Evolutionary conservation across 2,797 vertebrate genomes (phyloP).

Genomic region (Leptoclinus maculatus): DNA sequence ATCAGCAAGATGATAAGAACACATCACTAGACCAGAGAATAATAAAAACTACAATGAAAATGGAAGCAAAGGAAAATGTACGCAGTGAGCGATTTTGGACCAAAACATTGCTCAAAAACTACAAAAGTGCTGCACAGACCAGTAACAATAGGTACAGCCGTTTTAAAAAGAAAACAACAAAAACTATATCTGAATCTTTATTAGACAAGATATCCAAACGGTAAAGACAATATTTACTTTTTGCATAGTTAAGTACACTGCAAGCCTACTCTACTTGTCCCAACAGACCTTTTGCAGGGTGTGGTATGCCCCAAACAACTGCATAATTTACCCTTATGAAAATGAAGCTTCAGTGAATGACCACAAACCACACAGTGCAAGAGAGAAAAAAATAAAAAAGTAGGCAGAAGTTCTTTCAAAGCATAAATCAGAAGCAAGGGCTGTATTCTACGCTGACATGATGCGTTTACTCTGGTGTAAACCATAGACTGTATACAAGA

Average conservation of each 20-base stretch:
- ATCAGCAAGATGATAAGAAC: conserved; percentile 34
- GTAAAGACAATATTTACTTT: neutral
- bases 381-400: conserved; percentile 14
- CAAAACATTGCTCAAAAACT: neutral
- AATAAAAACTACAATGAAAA: neutral
- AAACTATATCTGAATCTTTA: neutral
- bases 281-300: neutral
- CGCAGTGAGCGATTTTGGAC: neutral
- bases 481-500: neutral
- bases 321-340: conserved; percentile 36
- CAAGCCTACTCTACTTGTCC: neutral
- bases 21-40: conserved; percentile 16
- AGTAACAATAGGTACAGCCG: neutral
- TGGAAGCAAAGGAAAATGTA: neutral
- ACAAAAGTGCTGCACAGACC: neutral
- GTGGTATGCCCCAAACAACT: conserved; percentile 18
- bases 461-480: neutral
- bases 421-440: neutral
- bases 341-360: conserved; percentile 12
- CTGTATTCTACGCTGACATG: neutral
- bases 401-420: conserved; percentile 2
- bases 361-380: conserved; percentile 29
- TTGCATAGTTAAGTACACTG: neutral
- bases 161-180: neutral
- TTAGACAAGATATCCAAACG: neutral